These are phyloP conservation scores for Microctonus brassicae DNA, from an alignment of 2,888 invertebrate genomes.

Conservation along the genomic window DNA sequence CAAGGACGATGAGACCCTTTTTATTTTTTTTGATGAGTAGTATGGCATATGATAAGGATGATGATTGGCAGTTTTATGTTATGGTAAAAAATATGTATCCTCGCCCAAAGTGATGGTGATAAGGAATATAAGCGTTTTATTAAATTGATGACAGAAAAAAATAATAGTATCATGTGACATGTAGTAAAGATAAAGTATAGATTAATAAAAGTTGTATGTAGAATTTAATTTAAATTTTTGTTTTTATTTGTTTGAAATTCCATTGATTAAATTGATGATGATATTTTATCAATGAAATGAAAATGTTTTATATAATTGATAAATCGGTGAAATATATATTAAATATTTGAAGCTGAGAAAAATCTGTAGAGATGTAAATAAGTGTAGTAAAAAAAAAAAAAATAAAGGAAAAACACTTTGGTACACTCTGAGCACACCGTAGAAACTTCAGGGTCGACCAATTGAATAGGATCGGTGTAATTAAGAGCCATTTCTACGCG, in stretches of 20 bases:
- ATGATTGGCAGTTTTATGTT: constrained; percentile 29
- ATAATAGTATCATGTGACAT: neutral
- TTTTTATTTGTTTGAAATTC: no score
- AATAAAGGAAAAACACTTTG: constrained; percentile 53
- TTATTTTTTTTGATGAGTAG: neutral
- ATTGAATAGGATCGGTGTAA: constrained; percentile 69
- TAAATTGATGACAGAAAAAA: neutral
- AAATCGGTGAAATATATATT: no score
- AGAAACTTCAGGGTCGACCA: constrained; percentile 52
- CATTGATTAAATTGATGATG: no score
- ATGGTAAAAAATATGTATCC: neutral
- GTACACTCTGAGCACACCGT: constrained; percentile 55
- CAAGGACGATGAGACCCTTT: constrained; percentile 16
- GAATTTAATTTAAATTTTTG: no score
- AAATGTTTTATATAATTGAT: no score
- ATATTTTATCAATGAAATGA: no score
- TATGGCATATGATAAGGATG: constrained; percentile 28
- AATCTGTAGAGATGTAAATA: constrained; percentile 3
- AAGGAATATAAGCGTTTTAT: neutral
- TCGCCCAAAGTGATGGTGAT: neutral
- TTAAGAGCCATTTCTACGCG: constrained; percentile 69
- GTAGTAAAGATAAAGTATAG: neutral
- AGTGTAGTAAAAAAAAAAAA: constrained; percentile 13
- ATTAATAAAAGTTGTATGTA: neutral
- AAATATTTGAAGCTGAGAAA: neutral